Conservation (phyloP, 2,888 invertebrate genomes). For the Ennomos fuscantarius region DNA sequence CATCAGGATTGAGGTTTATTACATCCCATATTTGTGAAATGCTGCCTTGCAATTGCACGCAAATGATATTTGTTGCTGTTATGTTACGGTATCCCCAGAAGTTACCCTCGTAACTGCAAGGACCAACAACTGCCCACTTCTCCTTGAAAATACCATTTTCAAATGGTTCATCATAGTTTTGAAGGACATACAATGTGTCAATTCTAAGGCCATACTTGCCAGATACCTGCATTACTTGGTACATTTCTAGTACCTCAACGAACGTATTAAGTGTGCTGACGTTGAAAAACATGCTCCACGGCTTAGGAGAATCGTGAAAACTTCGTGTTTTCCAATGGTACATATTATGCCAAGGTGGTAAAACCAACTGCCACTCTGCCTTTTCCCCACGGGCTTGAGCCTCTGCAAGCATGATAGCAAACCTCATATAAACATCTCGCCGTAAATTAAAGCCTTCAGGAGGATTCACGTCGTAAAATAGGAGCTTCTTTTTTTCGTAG, state of each 20-base stretch:
- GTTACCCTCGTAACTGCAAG: slow-evolving; percentile 63
- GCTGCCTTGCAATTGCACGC: slow-evolving; percentile 94
- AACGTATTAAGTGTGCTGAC: slow-evolving; percentile 90
- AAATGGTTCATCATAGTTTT: slow-evolving; percentile 95
- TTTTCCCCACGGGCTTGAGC: slow-evolving; percentile 82
- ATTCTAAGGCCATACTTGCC: slow-evolving; percentile 75
- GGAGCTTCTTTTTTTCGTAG: slow-evolving; percentile 81
- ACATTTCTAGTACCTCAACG: slow-evolving; percentile 94
- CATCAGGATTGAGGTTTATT: slow-evolving; percentile 69
- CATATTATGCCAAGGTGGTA: slow-evolving; percentile 96
- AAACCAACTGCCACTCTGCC: slow-evolving; percentile 87
- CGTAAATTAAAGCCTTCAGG: slow-evolving; percentile 98
- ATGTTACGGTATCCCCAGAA: slow-evolving; percentile 92
- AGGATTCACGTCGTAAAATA: slow-evolving; percentile 97
- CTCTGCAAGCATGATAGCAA: slow-evolving; percentile 92
- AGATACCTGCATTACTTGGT: slow-evolving; percentile 86
- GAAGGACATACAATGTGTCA: slow-evolving; percentile 92
- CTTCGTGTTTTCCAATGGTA: slow-evolving; percentile 94
- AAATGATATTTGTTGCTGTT: slow-evolving; percentile 87
- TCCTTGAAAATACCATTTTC: slow-evolving; percentile 92
- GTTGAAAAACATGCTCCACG: slow-evolving; percentile 96
- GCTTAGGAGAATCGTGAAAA: slow-evolving; percentile 85
- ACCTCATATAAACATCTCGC: slow-evolving; percentile 97
- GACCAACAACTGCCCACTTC: slow-evolving; percentile 88
- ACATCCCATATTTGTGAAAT: slow-evolving; percentile 87